phyloP scores from a whole-genome alignment of 2,888 invertebrate genomes.

The Cantharis lateralis region DNA sequence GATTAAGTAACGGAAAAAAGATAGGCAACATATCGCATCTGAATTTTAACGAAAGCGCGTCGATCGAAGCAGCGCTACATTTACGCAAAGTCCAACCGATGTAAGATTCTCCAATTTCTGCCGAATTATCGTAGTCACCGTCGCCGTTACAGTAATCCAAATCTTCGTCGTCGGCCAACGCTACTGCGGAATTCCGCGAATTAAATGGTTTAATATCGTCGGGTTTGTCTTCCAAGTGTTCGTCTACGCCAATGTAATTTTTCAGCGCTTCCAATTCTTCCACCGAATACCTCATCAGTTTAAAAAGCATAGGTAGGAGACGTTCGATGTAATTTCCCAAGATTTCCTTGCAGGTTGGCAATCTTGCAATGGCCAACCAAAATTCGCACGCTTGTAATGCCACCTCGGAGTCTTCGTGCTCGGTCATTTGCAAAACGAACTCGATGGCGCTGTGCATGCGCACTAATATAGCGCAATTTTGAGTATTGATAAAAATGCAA shows the following conservation, averaged over 20 bases:
- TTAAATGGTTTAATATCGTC: constrained; percentile 99
- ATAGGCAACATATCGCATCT: constrained; percentile 90
- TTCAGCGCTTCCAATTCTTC: constrained; percentile 91
- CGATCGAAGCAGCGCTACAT: constrained; percentile 97
- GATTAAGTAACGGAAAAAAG: constrained; percentile 92
- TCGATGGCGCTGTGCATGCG: constrained; percentile 96
- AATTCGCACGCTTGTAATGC: constrained; percentile 99
- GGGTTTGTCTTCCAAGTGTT: constrained; percentile 92
- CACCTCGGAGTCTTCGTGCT: constrained; percentile 88
- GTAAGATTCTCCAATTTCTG: constrained; percentile 52
- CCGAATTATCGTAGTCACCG: constrained; percentile 77
- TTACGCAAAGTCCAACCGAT: constrained; percentile 92
- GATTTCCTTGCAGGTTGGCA: constrained; percentile 89
- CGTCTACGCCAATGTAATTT: constrained; percentile 95
- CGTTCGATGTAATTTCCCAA: constrained; percentile 82
- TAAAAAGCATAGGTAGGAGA: constrained; percentile 88
- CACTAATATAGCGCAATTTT: constrained; percentile 92
- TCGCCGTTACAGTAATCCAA: constrained; percentile 65
- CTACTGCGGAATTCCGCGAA: constrained; percentile 69
- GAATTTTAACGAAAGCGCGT: constrained; percentile 95
- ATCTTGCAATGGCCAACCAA: constrained; percentile 95
- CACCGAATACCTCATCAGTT: constrained; percentile 97
- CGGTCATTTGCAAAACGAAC: constrained; percentile 94
- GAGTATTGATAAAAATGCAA: constrained; percentile 92
- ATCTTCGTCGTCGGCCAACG: constrained; percentile 57